Evolutionary conservation across 1,140 invertebrate genomes (phyloP), one percentile per base, ranked within the genome.

Genomic region (Phortica variegata): DNA sequence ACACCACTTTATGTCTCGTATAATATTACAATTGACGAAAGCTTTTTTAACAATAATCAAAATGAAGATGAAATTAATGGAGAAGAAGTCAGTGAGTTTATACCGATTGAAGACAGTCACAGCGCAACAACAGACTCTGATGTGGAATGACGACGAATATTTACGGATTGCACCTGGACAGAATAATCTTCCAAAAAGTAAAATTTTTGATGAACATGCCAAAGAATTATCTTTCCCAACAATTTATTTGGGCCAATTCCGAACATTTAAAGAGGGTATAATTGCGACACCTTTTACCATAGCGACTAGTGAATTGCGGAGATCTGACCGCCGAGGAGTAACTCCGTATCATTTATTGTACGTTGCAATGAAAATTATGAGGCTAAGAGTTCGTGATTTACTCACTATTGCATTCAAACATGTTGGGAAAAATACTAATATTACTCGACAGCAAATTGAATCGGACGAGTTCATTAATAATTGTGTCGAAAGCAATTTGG

Each of bases 211-310:
- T 42, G 51, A 56, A 43, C 44, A 65, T 56, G 60, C 60, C 16
- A 73, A 76, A 58, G 73, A 76, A 52, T 42, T 76, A 16, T 73
- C 74, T 6, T 76, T 77, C 62, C 73, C 71, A 15, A 3, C 34
- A 23, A 76, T 77, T 43, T 76, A 75, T 39, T 40, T 56, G 2
- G 71, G 74, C 32, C 50, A 73, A 41, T 61, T 61, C 47, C 33
- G 73, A 39, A 46, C 16, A 13, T 77, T 62, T 39, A 46, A 51
- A 54, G 65, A 66, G 32, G 46, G 45, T 17, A 6, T 33, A 3
- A 45, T 34, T 18, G 31, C 20, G 4, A 37, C 43, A 12, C 33
- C 31, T 12, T 33, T 8, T n/a, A 45, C 20, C 16, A 23, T 29
- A 17, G 43, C 33, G 13, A 20, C 43, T 7, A 36, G 43, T 32